A percentile compares a stretch with the other conserved stretches of the same genome.
These are phyloP conservation scores for Cyanistes caeruleus DNA, from an alignment of 2,113 vertebrate species.

Conservation along the genomic window DNA sequence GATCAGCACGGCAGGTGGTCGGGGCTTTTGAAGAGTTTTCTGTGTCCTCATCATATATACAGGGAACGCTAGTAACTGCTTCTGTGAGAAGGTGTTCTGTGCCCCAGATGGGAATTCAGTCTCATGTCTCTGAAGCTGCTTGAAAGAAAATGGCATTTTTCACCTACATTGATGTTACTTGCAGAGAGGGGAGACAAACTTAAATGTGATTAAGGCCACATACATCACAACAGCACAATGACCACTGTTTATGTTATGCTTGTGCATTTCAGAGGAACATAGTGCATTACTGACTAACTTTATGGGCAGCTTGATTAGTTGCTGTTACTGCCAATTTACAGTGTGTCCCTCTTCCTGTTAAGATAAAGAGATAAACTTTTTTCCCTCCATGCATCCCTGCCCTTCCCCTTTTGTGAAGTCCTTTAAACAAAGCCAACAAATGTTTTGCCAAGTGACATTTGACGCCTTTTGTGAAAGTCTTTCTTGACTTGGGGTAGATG, in stretches of 20 bases:
- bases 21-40: not conserved
- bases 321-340: not conserved
- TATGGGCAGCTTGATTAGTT: not conserved
- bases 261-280: not conserved
- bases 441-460: conserved; percentile 9
- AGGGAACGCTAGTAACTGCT: not conserved
- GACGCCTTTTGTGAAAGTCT: conserved; percentile 1
- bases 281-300: not conserved
- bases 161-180: not conserved
- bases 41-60: not conserved
- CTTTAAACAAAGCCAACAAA: conserved; percentile 16
- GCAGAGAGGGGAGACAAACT: not conserved
- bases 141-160: not conserved
- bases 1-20: not conserved
- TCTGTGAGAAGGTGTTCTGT: not conserved
- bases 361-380: not conserved
- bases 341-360: not conserved
- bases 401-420: not conserved
- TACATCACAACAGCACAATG: not conserved
- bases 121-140: not conserved
- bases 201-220: not conserved
- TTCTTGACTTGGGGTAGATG: not conserved
- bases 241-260: not conserved
- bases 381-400: accelerated
- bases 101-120: not conserved